Base-by-base conservation (phyloP, 2,113 vertebrate species). In the Elephas maximus region DNA sequence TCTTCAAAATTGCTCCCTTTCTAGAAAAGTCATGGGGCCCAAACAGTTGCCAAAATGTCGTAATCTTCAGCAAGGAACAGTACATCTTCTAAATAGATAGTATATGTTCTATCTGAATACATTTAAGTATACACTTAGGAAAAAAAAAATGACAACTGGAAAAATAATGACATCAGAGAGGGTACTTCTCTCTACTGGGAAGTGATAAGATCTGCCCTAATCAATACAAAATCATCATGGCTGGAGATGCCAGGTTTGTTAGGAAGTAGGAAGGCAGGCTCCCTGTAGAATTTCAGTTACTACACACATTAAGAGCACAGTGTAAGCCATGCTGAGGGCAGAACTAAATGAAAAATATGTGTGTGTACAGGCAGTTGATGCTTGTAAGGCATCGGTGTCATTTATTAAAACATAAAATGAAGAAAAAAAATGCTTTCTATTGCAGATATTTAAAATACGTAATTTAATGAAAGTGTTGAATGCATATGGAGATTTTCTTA, bases 281-380 rank as follows among this genome's bases (percentile, higher is more conserved):
- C 15, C 51, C 85, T 44, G 44, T 14, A 67, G 69, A 53, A 77
- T 87, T 79, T 94, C 63, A 94, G 97, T 95, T 97, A 90, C 77
- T 80, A 95, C 44, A 90, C 85, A 74, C 26, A 45, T 17, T 44
- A 3, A 92, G 78, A 90, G 12, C 85, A 93, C 8, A 86, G 53
- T 33, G 65, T 21, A 92, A 95, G 92, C 63, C 84, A 71, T 30
- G 90, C 80, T n/a, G 89, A 97, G 81, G 95, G 89, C 84, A 95
- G 62, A 81, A 89, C 65, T 73, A 69, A 91, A 96, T 97, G 95
- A 97, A 91, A 97, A 95, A 62, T 88, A 62, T 37, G 2, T 28
- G 48, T 51, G 57, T 5, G 3, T 26, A 11, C 1, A 79, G 57
- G n/a, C 60, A 73, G 33, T 33, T 53, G 10, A 41, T 48, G 53